phyloP scores from a whole-genome alignment of 2,888 invertebrate species.

The Vannuccia rotundouncinata region DNA sequence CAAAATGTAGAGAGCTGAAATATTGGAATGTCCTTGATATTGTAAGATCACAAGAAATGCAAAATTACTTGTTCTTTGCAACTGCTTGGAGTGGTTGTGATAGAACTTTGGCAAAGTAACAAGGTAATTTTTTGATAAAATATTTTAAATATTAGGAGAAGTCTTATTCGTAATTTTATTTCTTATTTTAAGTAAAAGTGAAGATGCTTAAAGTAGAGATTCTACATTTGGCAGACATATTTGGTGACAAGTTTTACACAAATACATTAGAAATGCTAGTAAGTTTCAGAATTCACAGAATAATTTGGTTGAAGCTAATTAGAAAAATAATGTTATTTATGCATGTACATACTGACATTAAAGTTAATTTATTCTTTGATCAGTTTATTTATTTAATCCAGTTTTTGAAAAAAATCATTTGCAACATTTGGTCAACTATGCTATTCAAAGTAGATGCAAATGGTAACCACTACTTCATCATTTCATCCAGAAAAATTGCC shows the following conservation, averaged over 20 bases:
- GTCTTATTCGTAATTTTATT: no score
- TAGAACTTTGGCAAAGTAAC: not conserved
- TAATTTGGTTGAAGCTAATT: not conserved
- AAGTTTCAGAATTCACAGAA: not conserved
- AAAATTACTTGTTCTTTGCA: not conserved
- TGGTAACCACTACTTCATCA: no score
- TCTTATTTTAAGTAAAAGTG: not conserved
- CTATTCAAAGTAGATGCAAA: no score
- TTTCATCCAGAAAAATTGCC: no score
- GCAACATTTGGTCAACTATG: no score
- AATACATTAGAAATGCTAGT: not conserved
- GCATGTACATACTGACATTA: no score
- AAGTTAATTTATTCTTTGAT: no score
- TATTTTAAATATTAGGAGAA: no score
- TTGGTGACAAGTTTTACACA: not conserved
- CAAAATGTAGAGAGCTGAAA: not conserved
- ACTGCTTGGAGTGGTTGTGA: constrained; percentile 4
- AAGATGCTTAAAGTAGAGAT: constrained; percentile 6
- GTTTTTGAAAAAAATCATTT: no score
- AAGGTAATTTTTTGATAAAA: not conserved
- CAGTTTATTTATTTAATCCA: no score
- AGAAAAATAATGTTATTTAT: not conserved
- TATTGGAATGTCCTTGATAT: not conserved
- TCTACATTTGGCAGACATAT: not conserved
- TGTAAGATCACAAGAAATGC: constrained; percentile 6